Conservation (phyloP, 2,888 invertebrate species). For the Rotaria macrura region DNA sequence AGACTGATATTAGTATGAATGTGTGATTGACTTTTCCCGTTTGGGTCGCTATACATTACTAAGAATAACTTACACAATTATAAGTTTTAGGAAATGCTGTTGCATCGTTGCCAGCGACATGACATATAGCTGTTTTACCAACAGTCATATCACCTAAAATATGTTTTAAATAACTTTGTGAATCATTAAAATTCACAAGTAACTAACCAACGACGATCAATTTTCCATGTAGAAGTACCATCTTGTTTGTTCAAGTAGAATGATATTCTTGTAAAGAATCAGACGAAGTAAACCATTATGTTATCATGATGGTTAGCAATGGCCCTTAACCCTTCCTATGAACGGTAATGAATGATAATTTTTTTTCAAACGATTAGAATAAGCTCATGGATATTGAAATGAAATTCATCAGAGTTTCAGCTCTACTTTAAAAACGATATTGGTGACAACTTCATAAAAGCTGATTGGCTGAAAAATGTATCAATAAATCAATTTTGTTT, state of each 20-base stretch:
- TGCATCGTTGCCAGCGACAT: slow-evolving; percentile 30
- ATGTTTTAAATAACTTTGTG: not conserved
- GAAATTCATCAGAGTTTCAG: not conserved
- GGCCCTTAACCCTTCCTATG: not conserved
- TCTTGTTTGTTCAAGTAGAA: not conserved
- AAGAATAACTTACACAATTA: slow-evolving; percentile 20
- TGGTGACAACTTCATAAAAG: not conserved
- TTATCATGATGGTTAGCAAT: not conserved
- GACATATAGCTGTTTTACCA: slow-evolving; percentile 32
- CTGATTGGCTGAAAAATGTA: not conserved
- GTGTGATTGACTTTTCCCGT: too few relatives aligned
- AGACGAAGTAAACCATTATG: not conserved
- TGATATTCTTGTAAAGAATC: not conserved
- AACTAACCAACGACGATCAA: not conserved
- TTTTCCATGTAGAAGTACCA: slow-evolving; percentile 23
- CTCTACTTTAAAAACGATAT: not conserved
- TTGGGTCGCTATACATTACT: too few relatives aligned
- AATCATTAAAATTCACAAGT: not conserved
- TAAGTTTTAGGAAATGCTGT: slow-evolving; percentile 25
- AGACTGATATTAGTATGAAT: too few relatives aligned
- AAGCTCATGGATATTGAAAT: not conserved
- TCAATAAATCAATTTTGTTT: not conserved
- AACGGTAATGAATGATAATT: too few relatives aligned
- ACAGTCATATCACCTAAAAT: slow-evolving; percentile 22
- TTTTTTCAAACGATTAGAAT: not conserved